Percentiles rank a stretch among this genome's conserved stretches.
Evolutionary conservation across 2,113 vertebrate species (phyloP).

Genomic region (Protomyctophum bolini): DNA sequence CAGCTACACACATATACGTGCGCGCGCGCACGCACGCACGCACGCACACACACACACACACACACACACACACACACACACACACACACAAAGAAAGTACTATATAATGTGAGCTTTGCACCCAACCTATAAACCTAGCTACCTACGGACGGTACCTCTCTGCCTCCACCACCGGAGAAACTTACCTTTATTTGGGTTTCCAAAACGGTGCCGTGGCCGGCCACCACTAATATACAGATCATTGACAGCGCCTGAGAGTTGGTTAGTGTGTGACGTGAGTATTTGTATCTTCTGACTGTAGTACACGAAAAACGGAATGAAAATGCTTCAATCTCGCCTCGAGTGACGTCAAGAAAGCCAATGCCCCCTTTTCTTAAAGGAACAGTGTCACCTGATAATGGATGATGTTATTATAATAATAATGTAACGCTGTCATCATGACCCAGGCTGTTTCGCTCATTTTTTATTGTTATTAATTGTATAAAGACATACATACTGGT

Average conservation of each 20-base stretch:
- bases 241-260: conserved; percentile 38
- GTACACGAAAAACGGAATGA: too few relatives aligned
- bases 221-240: conserved; percentile 83
- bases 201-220: conserved; percentile 81
- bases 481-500: conserved; percentile 57
- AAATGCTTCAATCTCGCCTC: too few relatives aligned
- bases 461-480: conserved; percentile 35
- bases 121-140: neutral
- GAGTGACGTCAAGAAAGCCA: neutral
- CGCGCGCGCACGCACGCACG: too few relatives aligned
- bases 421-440: too few relatives aligned
- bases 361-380: conserved; percentile 1
- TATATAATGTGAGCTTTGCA: conserved; percentile 43
- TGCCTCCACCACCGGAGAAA: neutral
- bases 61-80: too few relatives aligned
- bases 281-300: too few relatives aligned
- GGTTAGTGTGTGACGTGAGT: too few relatives aligned
- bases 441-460: neutral
- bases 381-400: neutral
- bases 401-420: neutral
- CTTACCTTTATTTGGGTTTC: conserved; percentile 82
- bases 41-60: too few relatives aligned
- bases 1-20: too few relatives aligned
- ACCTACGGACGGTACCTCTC: neutral
- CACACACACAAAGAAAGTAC: too few relatives aligned